These are phyloP conservation scores for Perithous albicinctus DNA, from an alignment of 2,888 invertebrate species.

Conservation along the genomic window DNA sequence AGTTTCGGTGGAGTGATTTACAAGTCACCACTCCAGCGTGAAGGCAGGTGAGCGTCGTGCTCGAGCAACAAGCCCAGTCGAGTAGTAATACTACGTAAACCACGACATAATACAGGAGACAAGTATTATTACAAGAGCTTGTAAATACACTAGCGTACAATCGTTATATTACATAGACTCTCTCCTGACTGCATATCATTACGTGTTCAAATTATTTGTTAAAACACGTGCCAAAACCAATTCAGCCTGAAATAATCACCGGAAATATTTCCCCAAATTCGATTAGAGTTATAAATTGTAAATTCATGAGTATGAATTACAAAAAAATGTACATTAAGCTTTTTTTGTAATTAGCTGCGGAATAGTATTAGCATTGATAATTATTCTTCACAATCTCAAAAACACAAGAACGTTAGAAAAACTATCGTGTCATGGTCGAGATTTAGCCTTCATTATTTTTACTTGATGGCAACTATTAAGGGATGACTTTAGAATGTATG, in stretches of 20 bases:
- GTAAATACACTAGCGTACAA: constrained; percentile 21
- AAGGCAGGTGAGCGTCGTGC: constrained; percentile 83
- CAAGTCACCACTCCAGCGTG: constrained; percentile 82
- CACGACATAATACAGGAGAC: constrained; percentile 30
- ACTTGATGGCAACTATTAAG: constrained; percentile 14
- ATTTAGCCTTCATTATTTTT: constrained; percentile 22
- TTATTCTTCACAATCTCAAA: neutral
- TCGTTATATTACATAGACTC: constrained; percentile 8
- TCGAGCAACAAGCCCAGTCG: constrained; percentile 73
- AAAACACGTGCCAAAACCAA: constrained; percentile 10
- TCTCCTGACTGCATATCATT: neutral
- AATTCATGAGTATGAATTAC: neutral
- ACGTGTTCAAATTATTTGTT: too few relatives aligned
- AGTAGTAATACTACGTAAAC: constrained; percentile 49
- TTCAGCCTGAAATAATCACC: constrained; percentile 33
- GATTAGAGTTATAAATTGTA: neutral
- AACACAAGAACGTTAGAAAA: neutral
- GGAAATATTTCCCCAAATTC: constrained; percentile 32
- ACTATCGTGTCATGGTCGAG: constrained; percentile 32
- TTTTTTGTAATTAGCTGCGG: neutral
- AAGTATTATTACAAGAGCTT: constrained; percentile 9
- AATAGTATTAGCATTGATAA: neutral
- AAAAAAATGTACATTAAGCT: neutral
- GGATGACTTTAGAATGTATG: constrained; percentile 43
- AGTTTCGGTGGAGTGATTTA: constrained; percentile 83